Conservation (phyloP, 2,888 invertebrate genomes). For the Hofmannophila pseudospretella region DNA sequence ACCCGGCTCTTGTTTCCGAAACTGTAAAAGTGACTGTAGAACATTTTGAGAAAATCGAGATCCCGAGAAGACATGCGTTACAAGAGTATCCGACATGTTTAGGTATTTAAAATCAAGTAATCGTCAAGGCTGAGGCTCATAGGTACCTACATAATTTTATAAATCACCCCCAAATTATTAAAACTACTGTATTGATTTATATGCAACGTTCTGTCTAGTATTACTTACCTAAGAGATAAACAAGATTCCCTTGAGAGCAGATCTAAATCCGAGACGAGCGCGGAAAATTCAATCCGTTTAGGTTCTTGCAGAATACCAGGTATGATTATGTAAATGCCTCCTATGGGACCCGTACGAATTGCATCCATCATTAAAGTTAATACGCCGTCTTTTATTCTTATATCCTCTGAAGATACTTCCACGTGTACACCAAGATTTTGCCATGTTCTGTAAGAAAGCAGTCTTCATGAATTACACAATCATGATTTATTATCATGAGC, state of each 20-base stretch:
- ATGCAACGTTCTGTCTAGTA: too few species aligned
- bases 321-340: constrained; percentile 16
- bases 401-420: constrained; percentile 10
- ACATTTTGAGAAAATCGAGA: too few species aligned
- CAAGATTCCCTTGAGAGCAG: constrained; percentile 15
- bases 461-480: neutral
- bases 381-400: constrained; percentile 6
- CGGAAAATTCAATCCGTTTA: neutral
- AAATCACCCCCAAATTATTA: too few species aligned
- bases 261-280: constrained; percentile 19
- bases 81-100: too few species aligned
- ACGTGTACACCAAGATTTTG: constrained; percentile 13
- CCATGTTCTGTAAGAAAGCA: constrained; percentile 15
- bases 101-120: too few species aligned
- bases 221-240: constrained; percentile 17
- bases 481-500: too few species aligned
- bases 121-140: too few species aligned
- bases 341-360: constrained; percentile 9
- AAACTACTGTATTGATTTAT: too few species aligned
- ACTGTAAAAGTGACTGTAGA: too few species aligned
- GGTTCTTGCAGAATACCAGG: neutral
- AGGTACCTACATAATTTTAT: too few species aligned
- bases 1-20: too few species aligned
- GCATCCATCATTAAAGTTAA: constrained; percentile 9
- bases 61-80: too few species aligned